A percentile compares a stretch with the other conserved stretches of the same genome.
phyloP scores from a whole-genome alignment of 2,888 invertebrate genomes.

The Drosophila birchii region DNA sequence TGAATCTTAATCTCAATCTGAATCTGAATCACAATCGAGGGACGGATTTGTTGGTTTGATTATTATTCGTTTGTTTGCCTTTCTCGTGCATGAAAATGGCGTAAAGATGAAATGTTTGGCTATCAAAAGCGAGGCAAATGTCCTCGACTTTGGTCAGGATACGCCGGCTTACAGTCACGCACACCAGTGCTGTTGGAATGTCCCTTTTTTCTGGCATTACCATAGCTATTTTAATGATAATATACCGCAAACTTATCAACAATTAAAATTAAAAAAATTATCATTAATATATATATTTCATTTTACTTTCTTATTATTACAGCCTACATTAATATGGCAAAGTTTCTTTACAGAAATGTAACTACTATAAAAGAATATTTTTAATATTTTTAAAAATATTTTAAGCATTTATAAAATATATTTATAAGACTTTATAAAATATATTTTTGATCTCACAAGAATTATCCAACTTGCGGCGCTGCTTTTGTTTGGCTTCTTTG shows the following conservation, averaged over 20 bases:
- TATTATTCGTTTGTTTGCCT: slow-evolving; percentile 33
- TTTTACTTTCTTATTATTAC: no score
- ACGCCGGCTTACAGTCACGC: slow-evolving; percentile 59
- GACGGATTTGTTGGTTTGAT: slow-evolving; percentile 30
- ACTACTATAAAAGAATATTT: neutral
- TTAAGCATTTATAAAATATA: neutral
- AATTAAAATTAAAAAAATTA: no score
- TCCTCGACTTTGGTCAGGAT: slow-evolving; percentile 25
- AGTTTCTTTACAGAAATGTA: neutral
- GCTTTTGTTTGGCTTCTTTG: neutral
- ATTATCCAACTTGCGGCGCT: accelerated
- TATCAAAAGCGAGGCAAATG: slow-evolving; percentile 45
- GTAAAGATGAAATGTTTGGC: slow-evolving; percentile 62
- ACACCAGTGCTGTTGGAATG: slow-evolving; percentile 29
- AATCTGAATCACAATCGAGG: slow-evolving; percentile 2
- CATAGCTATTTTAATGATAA: no score
- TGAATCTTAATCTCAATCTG: neutral
- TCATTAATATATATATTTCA: no score
- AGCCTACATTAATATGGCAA: no score
- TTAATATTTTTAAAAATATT: neutral
- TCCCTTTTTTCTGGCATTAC: neutral
- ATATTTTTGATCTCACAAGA: neutral
- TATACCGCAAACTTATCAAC: neutral
- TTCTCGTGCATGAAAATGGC: slow-evolving; percentile 49
- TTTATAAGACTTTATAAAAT: neutral